Base-by-base conservation (phyloP, 2,113 vertebrate genomes). In the Sialia sialis region DNA sequence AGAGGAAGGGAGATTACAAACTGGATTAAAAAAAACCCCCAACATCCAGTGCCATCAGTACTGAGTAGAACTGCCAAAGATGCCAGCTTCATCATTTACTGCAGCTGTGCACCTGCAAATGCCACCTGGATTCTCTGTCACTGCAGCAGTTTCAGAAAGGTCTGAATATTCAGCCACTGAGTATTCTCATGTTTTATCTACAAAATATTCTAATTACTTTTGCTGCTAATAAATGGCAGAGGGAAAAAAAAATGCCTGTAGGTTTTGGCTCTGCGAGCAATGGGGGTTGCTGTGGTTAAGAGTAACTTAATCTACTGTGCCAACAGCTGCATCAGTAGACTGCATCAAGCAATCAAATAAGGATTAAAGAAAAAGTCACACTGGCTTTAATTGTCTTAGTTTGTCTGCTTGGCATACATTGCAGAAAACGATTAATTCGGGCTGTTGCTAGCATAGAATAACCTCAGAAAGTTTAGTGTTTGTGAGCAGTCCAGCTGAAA, bases 261-360 rank as follows among this genome's bases (percentile, higher is more conserved):
- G 79, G 55, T 72, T 96, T 84, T 82, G 89, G 77, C 41, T 96
- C 22, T 88, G 21, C 59, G 73, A 95, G 60, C 46, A 87, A 72
- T n/a, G 87, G 27, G 70, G 82, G 66, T 59, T 92, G 64, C 84
- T 34, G 80, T 72, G 89, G 79, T 94, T 97, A 59, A 95, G 51
- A 94, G 82, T 94, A 92, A 96, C 80, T 90, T 95, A 82, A 95
- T 95, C 43, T 83, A 81, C 83, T 87, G 58, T 14, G 41, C 93
- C 66, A 94, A 56, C 63, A 89, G 80, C 92, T 73, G 82, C 84
- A 93, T 58, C 74, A 87, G 62, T 92, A 87, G 73, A 86, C 64
- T 96, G 49, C 92, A 87, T 94, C 96, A 96, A 87, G 79, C 86
- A 94, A 97, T 91, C 96, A 91, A 86, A 97, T 94, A 95, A 38